These are phyloP conservation scores for Orthonyx spaldingii DNA, from an alignment of 2,113 vertebrate genomes.

Conservation along the genomic window DNA sequence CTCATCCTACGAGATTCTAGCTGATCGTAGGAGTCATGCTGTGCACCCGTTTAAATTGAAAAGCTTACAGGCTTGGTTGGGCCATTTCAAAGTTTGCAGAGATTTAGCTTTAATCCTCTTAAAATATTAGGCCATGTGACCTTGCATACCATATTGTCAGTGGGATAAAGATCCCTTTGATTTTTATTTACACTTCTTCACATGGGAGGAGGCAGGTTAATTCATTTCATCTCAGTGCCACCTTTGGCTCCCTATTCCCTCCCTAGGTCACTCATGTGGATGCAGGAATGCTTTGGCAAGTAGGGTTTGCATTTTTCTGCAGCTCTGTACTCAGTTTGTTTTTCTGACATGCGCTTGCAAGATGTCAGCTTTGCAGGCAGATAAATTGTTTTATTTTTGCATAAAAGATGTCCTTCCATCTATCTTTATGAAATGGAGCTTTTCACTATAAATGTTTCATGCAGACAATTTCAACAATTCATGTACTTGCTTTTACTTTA, in stretches of 20 bases:
- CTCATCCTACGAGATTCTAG: slow-evolving; percentile 46
- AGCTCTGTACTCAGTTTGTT: neutral
- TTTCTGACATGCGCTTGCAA: neutral
- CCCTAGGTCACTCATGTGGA: neutral
- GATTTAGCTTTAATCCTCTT: slow-evolving; percentile 75
- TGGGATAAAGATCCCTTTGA: slow-evolving; percentile 53
- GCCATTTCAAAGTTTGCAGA: slow-evolving; percentile 72
- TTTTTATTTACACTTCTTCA: slow-evolving; percentile 64
- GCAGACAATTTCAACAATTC: slow-evolving; percentile 53
- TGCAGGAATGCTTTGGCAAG: slow-evolving; percentile 8
- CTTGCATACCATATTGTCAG: slow-evolving; percentile 60
- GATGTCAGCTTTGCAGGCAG: neutral
- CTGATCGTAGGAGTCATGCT: slow-evolving; percentile 36
- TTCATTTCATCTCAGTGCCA: slow-evolving; percentile 1
- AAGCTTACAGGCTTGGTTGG: slow-evolving; percentile 61
- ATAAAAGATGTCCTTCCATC: slow-evolving; percentile 36
- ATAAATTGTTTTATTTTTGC: neutral
- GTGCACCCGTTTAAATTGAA: slow-evolving; percentile 64
- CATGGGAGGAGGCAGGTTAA: slow-evolving; percentile 24
- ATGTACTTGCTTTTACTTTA: slow-evolving; percentile 42
- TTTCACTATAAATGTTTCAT: slow-evolving; percentile 65
- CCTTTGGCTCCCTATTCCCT: neutral
- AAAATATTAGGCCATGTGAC: slow-evolving; percentile 67
- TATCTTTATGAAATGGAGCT: slow-evolving; percentile 31
- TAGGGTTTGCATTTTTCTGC: slow-evolving; percentile 10